Evolutionary conservation across 2,113 vertebrate species (phyloP).

Genomic region (Polypterus senegalus): DNA sequence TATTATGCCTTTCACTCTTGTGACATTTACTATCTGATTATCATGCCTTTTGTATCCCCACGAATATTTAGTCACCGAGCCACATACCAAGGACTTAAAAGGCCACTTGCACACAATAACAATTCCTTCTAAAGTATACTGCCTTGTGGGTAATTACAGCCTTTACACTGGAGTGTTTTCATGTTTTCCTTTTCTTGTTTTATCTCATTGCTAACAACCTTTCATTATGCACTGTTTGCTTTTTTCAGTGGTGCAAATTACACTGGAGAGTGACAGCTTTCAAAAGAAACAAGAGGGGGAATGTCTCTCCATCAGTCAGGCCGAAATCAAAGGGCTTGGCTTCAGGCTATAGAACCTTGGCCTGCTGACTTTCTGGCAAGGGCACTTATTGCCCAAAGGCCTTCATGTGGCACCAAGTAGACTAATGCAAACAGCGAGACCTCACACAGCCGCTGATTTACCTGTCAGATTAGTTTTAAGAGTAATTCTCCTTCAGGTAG

Average conservation of each 20-base stretch:
- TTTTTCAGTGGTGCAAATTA: conserved; percentile 51
- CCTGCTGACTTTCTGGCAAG: conserved; percentile 56
- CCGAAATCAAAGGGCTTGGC: conserved; percentile 47
- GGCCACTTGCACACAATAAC: conserved; percentile 50
- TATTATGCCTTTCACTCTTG: too few relatives aligned
- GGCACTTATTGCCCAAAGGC: conserved; percentile 35
- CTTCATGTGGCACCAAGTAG: conserved; percentile 22
- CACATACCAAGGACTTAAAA: conserved; percentile 48
- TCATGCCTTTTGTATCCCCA: conserved; percentile 18
- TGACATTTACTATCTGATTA: conserved; percentile 6
- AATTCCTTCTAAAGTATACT: conserved; percentile 51
- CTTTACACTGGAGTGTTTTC: conserved; percentile 56
- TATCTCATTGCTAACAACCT: conserved; percentile 57
- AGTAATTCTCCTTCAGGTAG: conserved; percentile 34
- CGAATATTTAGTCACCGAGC: conserved; percentile 26
- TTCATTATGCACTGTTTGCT: conserved; percentile 50
- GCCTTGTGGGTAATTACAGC: conserved; percentile 56
- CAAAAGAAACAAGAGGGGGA: conserved; percentile 34
- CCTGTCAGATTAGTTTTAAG: conserved; percentile 47
- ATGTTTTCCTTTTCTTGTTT: conserved; percentile 57
- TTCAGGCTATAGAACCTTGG: conserved; percentile 42
- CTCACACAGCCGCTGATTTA: conserved; percentile 40
- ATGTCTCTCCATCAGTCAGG: conserved; percentile 42
- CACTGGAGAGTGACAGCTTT: conserved; percentile 57
- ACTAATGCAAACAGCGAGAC: conserved; percentile 38